Evolutionary conservation across 2,113 vertebrate genomes (phyloP), one percentile per base, ranked within the genome.

Genomic region (human): DNA sequence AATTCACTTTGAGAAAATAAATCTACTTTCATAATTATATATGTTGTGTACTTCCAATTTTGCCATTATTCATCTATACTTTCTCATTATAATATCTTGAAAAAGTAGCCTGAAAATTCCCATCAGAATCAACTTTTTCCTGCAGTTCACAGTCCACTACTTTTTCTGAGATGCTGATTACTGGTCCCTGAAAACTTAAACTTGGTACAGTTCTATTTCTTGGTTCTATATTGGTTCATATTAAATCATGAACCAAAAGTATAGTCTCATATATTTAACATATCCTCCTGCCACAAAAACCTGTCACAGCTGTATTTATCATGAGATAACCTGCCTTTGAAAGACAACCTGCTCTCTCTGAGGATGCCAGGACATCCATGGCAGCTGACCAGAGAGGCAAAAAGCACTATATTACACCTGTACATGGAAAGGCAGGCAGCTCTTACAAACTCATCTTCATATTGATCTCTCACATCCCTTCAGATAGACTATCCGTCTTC

Each of bases 1-100:
- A 55, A 55, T 79, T 92, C 55, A 89, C 55, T 32, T 73, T 89
- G 6, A 40, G 52, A 75, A 97, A 94, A 88, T n/a, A 70, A 89
- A 84, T 25, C 57, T 73, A 80, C 20, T 75, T 55, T 94, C 4
- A 86, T 85, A n/a, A 85, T 89, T 72, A 25, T 2, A 52, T 32
- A 81, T 38, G 40, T 7, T 80, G 20, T 75, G 48, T 50, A 72
- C 8, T 76, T 25, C 27, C 68, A 95, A 66, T 14, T n/a, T 88
- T 80, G 13, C 12, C 17, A 20, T 40, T 25, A 59, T 9, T 88
- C 22, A 88, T 2, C n/a, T 87, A 35, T 13, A 82, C 12, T 82
- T 90, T 64, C 18, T 81, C 30, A 83, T 90, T 18, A 66, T 10
- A 38, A 57, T 48, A 12, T 78, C 38, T 70, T 84, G 5, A 55